A percentile compares a stretch with the other conserved stretches of the same genome.
phyloP scores from a whole-genome alignment of 2,113 vertebrate genomes.

The Corythornis vintsioides region DNA sequence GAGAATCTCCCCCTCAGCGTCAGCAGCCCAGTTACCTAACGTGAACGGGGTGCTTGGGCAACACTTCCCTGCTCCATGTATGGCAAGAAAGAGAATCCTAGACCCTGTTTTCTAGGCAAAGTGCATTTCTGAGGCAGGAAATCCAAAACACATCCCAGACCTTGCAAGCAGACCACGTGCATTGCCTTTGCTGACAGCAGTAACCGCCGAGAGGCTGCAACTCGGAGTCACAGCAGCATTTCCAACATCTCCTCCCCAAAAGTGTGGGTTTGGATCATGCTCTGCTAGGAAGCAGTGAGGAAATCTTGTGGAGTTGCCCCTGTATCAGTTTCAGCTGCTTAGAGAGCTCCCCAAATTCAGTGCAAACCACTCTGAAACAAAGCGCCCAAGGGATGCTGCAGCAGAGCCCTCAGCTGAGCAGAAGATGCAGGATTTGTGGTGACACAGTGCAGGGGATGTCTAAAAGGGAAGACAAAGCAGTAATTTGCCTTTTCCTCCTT shows the following conservation, averaged over 20 bases:
- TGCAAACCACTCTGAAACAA: slow-evolving; percentile 45
- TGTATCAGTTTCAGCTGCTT: slow-evolving; percentile 31
- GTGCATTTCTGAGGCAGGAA: slow-evolving; percentile 69
- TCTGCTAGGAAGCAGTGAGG: slow-evolving; percentile 41
- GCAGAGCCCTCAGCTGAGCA: slow-evolving; percentile 64
- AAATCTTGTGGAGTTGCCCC: slow-evolving; percentile 23
- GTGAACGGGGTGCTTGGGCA: slow-evolving; percentile 15
- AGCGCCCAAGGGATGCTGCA: slow-evolving; percentile 39
- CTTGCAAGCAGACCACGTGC: slow-evolving; percentile 59
- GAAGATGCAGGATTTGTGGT: slow-evolving; percentile 67
- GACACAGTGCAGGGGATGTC: slow-evolving; percentile 61
- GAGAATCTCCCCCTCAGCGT: not conserved
- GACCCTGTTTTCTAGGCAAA: slow-evolving; percentile 64
- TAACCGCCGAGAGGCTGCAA: slow-evolving; percentile 57
- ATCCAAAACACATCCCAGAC: slow-evolving; percentile 71
- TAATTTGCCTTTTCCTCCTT: slow-evolving; percentile 10
- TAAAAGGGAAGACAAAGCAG: slow-evolving; percentile 55
- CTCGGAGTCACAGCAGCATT: slow-evolving; percentile 17
- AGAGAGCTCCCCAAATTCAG: slow-evolving; percentile 52
- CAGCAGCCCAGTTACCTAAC: not conserved
- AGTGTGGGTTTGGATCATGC: not conserved
- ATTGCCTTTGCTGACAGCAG: slow-evolving; percentile 42
- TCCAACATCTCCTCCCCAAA: not conserved
- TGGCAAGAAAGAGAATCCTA: not conserved
- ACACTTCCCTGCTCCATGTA: slow-evolving; percentile 36